Base-by-base conservation (phyloP, 2,797 vertebrate genomes). In the Siniperca scherzeri region DNA sequence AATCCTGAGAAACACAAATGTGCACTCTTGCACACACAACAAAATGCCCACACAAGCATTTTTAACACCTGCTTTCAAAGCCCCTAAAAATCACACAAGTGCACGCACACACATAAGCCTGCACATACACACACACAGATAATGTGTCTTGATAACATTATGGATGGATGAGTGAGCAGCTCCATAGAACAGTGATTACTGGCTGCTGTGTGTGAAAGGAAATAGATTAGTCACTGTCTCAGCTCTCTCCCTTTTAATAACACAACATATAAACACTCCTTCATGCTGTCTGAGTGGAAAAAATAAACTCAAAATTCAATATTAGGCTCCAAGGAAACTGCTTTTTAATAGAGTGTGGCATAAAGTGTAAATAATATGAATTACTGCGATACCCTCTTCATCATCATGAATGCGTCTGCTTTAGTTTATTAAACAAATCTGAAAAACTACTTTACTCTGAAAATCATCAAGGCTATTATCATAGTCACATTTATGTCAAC, bases 221-320 rank as follows among this genome's bases (percentile, higher is more conserved):
- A 94, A 93, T 89, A 93, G 89, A 94, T 94, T 92, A 93, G 91
- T 94, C 90, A 91, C 88, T 89, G 91, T 92, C 93, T 91, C 84
- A 80, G 84, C 84, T 86, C 89, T 74, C 88, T 88, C 83, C 87
- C 91, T 80, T 92, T 91, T 94, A 94, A 94, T 93, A 93, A 93
- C 88, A 90, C 83, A 86, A 93, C 86, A 90, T 83, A 92, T 88
- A 91, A 89, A 91, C 80, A 87, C 88, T 87, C 81, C 88, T 88
- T 89, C 91, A 91, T 91, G 91, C 89, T 84, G 88, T 89, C 89
- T 88, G 91, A 89, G 86, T 79, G 87, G 77, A 36, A 72, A 67
- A 81, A 91, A 87, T 79, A 77, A 82, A 85, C 73, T 78, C 83
- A 52, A 82, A 89, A 89, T 76, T 83, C 85, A 82, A 74, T n/a